These are phyloP conservation scores for Nycticebus coucang DNA, from an alignment of 2,113 vertebrate species.

Conservation along the genomic window DNA sequence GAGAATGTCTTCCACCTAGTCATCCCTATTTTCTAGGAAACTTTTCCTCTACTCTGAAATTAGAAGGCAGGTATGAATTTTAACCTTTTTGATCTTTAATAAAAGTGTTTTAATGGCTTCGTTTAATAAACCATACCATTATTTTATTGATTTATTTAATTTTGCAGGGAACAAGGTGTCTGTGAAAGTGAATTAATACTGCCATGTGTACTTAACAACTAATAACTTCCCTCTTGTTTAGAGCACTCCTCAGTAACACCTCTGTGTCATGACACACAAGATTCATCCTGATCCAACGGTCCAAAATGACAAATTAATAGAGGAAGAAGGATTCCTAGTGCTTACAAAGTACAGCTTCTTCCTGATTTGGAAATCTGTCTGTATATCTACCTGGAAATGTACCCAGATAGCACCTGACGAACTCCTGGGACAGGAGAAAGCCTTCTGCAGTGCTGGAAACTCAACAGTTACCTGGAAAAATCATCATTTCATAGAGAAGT, in stretches of 20 bases:
- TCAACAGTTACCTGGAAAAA: not conserved
- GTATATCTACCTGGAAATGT: constrained; percentile 11
- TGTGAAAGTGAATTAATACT: constrained; percentile 62
- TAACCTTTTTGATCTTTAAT: constrained; percentile 68
- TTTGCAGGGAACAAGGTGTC: constrained; percentile 65
- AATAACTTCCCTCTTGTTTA: not conserved
- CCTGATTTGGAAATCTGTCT: not conserved
- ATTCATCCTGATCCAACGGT: not conserved
- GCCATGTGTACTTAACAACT: not conserved
- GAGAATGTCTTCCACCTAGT: constrained; percentile 59
- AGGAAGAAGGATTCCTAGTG: not conserved
- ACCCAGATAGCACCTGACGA: not conserved
- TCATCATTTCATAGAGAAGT: not conserved
- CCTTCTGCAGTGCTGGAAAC: not conserved
- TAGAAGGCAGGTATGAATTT: constrained; percentile 72
- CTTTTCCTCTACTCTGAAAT: constrained; percentile 65
- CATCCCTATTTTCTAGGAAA: constrained; percentile 74
- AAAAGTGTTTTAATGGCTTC: constrained; percentile 77
- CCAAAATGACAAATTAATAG: not conserved
- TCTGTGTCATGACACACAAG: not conserved
- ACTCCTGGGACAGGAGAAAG: not conserved
- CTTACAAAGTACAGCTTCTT: not conserved
- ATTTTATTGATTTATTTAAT: constrained; percentile 82
- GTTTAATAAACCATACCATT: constrained; percentile 78
- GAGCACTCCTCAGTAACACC: not conserved